These are phyloP conservation scores for Ramphastos sulfuratus DNA, from an alignment of 2,113 vertebrate species.

Conservation along the genomic window DNA sequence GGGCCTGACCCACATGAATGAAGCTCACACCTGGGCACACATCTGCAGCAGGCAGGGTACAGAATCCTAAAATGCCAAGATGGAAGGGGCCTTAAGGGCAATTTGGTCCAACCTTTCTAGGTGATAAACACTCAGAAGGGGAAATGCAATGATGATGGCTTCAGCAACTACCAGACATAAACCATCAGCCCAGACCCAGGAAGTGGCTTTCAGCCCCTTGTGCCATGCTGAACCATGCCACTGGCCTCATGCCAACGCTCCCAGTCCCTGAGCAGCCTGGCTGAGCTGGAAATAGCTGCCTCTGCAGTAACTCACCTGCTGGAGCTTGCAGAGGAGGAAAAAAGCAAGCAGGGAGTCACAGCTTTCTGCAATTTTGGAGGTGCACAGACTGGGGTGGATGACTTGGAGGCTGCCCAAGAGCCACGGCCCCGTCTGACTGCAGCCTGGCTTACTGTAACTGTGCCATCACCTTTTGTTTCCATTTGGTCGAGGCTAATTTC, in stretches of 20 bases:
- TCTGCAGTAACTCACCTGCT: neutral
- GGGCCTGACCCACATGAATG: rapidly evolving
- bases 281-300: neutral
- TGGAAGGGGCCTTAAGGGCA: too few relatives aligned
- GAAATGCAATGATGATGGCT: neutral
- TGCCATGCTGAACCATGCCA: neutral
- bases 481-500: neutral
- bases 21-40: neutral
- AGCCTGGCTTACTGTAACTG: neutral
- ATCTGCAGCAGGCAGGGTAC: rapidly evolving
- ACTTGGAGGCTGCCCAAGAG: neutral
- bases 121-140: neutral
- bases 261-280: neutral
- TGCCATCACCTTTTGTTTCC: rapidly evolving
- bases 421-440: neutral
- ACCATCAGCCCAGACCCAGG: neutral
- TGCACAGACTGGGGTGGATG: neutral
- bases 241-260: neutral
- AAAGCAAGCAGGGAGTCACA: neutral
- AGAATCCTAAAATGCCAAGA: too few relatives aligned
- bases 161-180: neutral
- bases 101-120: too few relatives aligned
- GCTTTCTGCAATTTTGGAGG: neutral
- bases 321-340: neutral
- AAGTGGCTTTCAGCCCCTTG: neutral